A percentile compares a stretch with the other conserved stretches of the same genome.
phyloP scores from a whole-genome alignment of 2,888 invertebrate species.

The Cyaniris semiargus region DNA sequence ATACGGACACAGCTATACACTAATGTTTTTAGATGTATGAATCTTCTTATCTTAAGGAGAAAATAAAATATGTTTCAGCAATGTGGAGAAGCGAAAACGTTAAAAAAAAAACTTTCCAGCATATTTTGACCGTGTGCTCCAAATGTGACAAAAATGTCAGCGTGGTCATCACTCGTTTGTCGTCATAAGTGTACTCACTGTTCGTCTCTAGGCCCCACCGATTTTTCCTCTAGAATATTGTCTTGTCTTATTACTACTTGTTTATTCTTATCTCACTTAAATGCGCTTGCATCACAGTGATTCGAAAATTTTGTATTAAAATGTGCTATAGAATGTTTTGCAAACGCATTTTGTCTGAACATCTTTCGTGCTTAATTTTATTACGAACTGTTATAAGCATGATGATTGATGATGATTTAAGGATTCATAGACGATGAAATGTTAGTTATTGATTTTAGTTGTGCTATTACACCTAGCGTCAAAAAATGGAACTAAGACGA shows the following conservation, averaged over 20 bases:
- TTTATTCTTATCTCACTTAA: slow-evolving; percentile 1
- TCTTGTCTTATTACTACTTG: slow-evolving; percentile 40
- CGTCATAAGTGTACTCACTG: slow-evolving; percentile 57
- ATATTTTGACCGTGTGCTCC: too few species aligned
- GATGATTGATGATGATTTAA: slow-evolving; percentile 75
- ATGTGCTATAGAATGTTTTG: not conserved
- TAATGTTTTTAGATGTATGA: too few species aligned
- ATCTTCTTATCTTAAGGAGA: too few species aligned
- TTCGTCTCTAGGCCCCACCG: slow-evolving; percentile 62
- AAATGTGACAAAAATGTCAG: slow-evolving; percentile 43
- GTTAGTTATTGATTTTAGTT: slow-evolving; percentile 35
- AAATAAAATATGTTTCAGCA: too few species aligned
- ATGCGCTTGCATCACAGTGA: slow-evolving; percentile 28
- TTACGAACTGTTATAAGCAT: slow-evolving; percentile 57
- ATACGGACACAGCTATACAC: too few species aligned
- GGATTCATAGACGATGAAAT: slow-evolving; percentile 45
- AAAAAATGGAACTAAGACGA: not conserved
- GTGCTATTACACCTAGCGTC: not conserved
- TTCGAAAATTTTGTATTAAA: not conserved
- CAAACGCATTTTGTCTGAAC: slow-evolving; percentile 6
- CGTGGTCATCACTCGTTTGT: slow-evolving; percentile 42
- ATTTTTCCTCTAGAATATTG: slow-evolving; percentile 52
- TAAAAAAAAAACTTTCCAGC: too few species aligned
- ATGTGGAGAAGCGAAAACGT: too few species aligned
- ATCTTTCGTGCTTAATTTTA: slow-evolving; percentile 16